These are phyloP conservation scores for Numida meleagris DNA, from an alignment of 2,113 vertebrate species.

Conservation along the genomic window DNA sequence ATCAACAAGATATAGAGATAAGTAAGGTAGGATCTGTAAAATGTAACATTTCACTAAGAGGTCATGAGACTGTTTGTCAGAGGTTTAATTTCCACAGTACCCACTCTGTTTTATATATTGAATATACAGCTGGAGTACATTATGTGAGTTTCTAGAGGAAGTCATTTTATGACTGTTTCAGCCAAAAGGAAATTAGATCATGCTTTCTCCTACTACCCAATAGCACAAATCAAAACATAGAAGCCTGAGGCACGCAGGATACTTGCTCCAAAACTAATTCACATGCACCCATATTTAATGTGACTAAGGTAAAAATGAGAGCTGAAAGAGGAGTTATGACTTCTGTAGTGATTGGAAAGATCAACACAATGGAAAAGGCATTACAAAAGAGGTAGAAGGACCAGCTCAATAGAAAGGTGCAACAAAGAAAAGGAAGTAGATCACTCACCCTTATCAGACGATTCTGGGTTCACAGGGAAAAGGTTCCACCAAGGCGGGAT, in stretches of 20 bases:
- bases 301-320: background rate
- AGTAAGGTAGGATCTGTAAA: background rate
- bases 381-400: too few relatives aligned
- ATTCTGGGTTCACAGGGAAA: too few relatives aligned
- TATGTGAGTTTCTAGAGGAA: background rate
- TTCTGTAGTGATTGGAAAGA: too few relatives aligned
- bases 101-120: background rate
- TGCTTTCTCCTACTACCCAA: background rate
- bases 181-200: background rate
- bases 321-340: background rate
- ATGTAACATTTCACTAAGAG: background rate
- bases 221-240: background rate
- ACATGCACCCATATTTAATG: fast-evolving
- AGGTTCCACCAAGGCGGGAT: too few relatives aligned
- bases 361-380: too few relatives aligned
- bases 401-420: too few relatives aligned
- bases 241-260: background rate
- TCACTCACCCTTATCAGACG: too few relatives aligned
- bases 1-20: background rate
- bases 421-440: too few relatives aligned
- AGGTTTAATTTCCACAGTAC: background rate
- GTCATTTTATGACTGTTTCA: background rate
- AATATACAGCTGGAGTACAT: background rate
- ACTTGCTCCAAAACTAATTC: background rate
- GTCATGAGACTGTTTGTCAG: background rate